Evolutionary conservation across 2,888 invertebrate genomes (phyloP).

Genomic region (Habroteleia sp.): DNA sequence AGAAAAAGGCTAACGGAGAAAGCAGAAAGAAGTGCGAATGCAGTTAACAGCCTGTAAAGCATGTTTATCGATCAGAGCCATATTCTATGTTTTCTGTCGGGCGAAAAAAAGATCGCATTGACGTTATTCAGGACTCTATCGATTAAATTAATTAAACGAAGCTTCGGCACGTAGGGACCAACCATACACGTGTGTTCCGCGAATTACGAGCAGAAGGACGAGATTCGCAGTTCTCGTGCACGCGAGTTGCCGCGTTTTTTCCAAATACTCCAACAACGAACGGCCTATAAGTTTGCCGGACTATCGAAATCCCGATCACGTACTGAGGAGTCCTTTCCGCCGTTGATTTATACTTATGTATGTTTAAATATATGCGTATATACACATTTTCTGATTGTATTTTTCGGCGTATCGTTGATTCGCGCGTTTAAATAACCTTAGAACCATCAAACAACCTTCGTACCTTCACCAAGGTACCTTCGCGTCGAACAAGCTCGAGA

Average conservation of each 20-base stretch:
- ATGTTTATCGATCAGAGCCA: constrained; percentile 42
- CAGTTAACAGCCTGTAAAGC: constrained; percentile 34
- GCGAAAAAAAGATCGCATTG: constrained; percentile 38
- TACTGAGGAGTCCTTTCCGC: constrained; percentile 68
- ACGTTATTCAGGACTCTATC: constrained; percentile 53
- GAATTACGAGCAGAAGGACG: constrained; percentile 52
- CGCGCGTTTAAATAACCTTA: constrained; percentile 13
- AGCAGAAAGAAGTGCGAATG: constrained; percentile 17
- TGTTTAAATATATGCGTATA: constrained; percentile 14
- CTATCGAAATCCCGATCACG: constrained; percentile 74
- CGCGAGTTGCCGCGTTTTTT: constrained; percentile 43
- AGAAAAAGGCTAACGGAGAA: background rate
- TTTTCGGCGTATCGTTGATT: constrained; percentile 36
- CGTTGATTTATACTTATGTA: constrained; percentile 28
- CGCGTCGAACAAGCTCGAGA: too few species aligned
- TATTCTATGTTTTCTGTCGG: constrained; percentile 39
- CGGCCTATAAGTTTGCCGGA: constrained; percentile 70
- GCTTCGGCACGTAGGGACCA: constrained; percentile 54
- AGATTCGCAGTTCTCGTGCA: constrained; percentile 59
- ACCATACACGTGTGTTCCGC: constrained; percentile 44
- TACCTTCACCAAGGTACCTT: too few species aligned
- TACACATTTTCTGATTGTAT: constrained; percentile 17
- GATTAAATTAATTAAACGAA: constrained; percentile 57
- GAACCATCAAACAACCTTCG: constrained; percentile 12
- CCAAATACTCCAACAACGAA: constrained; percentile 45